A percentile compares a stretch with the other conserved stretches of the same genome.
Conservation (phyloP, 2,113 vertebrate species). For the Plecturocebus donacophilus region DNA sequence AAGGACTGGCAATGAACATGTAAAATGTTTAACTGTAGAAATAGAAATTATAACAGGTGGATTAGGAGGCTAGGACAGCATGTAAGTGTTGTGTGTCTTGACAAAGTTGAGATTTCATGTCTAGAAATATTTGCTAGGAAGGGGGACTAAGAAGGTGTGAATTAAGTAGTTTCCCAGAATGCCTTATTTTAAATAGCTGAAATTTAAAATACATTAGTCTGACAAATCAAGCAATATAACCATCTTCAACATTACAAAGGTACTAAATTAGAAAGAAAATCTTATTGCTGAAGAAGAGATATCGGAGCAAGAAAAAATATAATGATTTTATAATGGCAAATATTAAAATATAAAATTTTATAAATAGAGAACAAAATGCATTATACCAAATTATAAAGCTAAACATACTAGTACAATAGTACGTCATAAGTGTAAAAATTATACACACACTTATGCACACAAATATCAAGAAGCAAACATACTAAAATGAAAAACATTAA, state of each 20-base stretch:
- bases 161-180: not conserved
- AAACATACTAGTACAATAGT: not conserved
- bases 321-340: not conserved
- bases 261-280: not conserved
- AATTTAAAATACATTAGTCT: not conserved
- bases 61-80: not conserved
- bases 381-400: not conserved
- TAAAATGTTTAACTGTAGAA: not conserved
- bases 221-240: not conserved
- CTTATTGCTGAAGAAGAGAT: not conserved
- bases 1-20: not conserved
- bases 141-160: not conserved
- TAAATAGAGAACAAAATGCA: not conserved
- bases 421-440: not conserved
- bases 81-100: not conserved
- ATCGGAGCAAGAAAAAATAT: not conserved
- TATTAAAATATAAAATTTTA: not conserved
- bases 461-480: not conserved
- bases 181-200: not conserved
- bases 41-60: not conserved
- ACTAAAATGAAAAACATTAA: not conserved
- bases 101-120: not conserved
- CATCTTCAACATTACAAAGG: not conserved
- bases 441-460: not conserved
- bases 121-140: not conserved